Conservation (phyloP, 1,140 invertebrate species). For the Drosophila trapezifrons region DNA sequence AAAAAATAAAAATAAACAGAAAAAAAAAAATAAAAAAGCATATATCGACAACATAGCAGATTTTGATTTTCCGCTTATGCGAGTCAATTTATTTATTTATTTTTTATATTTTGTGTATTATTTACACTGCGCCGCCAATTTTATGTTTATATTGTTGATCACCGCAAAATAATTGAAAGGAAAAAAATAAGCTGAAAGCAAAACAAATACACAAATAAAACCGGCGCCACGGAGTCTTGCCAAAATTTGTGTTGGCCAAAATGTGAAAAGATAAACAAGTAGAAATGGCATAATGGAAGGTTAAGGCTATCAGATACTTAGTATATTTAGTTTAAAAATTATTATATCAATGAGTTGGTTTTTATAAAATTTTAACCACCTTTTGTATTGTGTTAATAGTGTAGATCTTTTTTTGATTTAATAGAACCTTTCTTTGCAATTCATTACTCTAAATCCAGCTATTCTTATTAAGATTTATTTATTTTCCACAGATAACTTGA, state of each 20-base stretch:
- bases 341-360: too few species aligned
- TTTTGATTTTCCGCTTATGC: slow-evolving; percentile 66
- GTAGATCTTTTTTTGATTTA: too few species aligned
- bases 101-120: slow-evolving; percentile 20
- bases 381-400: too few species aligned
- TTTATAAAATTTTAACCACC: too few species aligned
- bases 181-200: slow-evolving; percentile 30
- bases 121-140: slow-evolving; percentile 69
- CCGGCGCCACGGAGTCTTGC: slow-evolving; percentile 66
- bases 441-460: too few species aligned
- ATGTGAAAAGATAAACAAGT: slow-evolving; percentile 26
- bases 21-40: slow-evolving; percentile 17
- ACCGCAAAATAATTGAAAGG: slow-evolving; percentile 62
- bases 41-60: slow-evolving; percentile 66
- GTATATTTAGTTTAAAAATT: not conserved
- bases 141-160: slow-evolving; percentile 58
- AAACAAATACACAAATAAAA: slow-evolving; percentile 47
- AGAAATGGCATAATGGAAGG: not conserved
- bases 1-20: slow-evolving; percentile 6
- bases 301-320: slow-evolving; percentile 1
- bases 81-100: slow-evolving; percentile 36
- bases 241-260: slow-evolving; percentile 56
- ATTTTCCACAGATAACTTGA: too few species aligned
- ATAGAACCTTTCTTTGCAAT: too few species aligned
- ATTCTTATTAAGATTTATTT: too few species aligned